Base-by-base conservation (phyloP, 2,888 invertebrate genomes). In the Cryptus viduatorius region DNA sequence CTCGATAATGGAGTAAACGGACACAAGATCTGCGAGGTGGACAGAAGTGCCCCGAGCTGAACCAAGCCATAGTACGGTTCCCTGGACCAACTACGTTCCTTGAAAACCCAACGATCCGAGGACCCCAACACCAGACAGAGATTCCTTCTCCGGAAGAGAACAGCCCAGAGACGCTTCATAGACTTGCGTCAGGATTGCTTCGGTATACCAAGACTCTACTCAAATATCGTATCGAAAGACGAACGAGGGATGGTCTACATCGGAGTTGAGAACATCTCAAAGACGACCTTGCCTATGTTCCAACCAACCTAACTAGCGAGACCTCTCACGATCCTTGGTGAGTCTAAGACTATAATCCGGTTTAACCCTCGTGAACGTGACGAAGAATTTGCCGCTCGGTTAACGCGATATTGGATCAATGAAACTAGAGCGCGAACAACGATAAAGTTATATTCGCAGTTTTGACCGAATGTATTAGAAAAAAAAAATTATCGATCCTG, bases 1-100 rank as follows among this genome's bases (percentile, higher is more conserved):
- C 59, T 86, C 87, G 85, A 87, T 89, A 88, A 88, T 89, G 86
- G 87, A 87, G 89, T 89, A 88, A 87, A 85, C 87, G 87, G 87
- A 88, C 86, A 86, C 88, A 85, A 86, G 79, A 86, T 84, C 82
- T 84, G 75, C 77, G 83, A 84, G 84, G 81, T 82, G 87, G 86
- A 86, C 86, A 24, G 77, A 78, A 86, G 82, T 86, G 84, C 86
- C 86, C 68, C 83, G 67, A 84, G 73, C 83, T 65, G 61, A 73
- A 79, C 81, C 83, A 42, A 77, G 56, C 53, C 78, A 69, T 50
- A 50, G 80, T 76, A 56, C 77, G 79, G 76, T 81, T 4, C 81
- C 82, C 71, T 59, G 69, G 37, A 73, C 75, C 69, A 82, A 53
- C 73, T 37, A 68, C 77, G 71, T 79, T 82, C 71, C 84, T 79